A percentile compares a stretch with the other conserved stretches of the same genome.
These are phyloP conservation scores for Gobio occitaniae DNA, from an alignment of 2,797 vertebrate genomes.

Conservation along the genomic window DNA sequence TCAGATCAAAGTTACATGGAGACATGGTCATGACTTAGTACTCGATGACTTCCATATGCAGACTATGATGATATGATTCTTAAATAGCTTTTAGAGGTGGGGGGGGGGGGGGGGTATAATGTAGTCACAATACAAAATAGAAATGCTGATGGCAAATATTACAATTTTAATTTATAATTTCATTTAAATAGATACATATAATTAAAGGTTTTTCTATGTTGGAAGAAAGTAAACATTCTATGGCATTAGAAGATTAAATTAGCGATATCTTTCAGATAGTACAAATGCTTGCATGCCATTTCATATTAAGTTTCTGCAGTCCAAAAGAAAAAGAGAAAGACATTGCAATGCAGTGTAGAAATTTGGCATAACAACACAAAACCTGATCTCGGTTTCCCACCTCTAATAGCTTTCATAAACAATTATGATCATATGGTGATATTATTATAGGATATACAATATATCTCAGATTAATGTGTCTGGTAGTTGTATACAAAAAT, in stretches of 20 bases:
- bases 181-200: background rate
- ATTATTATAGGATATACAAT: background rate
- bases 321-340: background rate
- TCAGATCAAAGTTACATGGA: constrained; percentile 98
- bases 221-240: background rate
- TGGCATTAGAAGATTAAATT: background rate
- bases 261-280: background rate
- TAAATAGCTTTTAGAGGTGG: constrained; percentile 15
- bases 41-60: constrained; percentile 46
- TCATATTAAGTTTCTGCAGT: background rate
- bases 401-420: constrained; percentile 14
- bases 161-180: background rate
- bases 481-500: constrained; percentile 9
- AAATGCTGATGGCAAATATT: background rate
- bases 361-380: background rate
- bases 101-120: background rate
- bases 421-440: background rate
- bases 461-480: background rate
- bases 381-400: constrained; percentile 15
- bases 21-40: constrained; percentile 64
- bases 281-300: background rate
- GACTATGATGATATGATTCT: constrained; percentile 14
- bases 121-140: background rate
- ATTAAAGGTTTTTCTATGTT: no score
- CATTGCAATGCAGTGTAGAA: background rate